Evolutionary conservation across 2,888 invertebrate species (phyloP).

Genomic region (Acholoe squamosa): DNA sequence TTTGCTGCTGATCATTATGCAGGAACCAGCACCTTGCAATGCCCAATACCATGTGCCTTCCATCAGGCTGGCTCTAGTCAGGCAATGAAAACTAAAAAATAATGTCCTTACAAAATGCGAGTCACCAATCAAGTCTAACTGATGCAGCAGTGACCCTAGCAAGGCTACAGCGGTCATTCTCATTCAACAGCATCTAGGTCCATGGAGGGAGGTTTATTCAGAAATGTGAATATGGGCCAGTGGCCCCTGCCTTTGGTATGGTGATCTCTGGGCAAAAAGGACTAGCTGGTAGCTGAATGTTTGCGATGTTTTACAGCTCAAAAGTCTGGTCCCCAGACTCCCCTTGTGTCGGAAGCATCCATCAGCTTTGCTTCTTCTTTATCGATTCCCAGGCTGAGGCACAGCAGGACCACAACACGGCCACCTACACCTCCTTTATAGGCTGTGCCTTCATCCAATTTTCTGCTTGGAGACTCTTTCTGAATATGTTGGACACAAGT

Average conservation of each 20-base stretch:
- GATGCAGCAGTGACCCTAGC: no score
- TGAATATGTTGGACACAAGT: background rate
- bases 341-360: no score
- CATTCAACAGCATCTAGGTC: no score
- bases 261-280: background rate
- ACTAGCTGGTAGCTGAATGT: background rate
- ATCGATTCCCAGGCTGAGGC: background rate
- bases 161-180: no score
- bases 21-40: no score
- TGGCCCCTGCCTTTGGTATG: background rate
- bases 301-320: background rate
- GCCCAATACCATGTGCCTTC: no score
- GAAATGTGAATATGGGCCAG: background rate
- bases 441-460: constrained; percentile 13
- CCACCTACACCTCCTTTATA: constrained; percentile 24
- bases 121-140: no score
- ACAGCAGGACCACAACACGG: background rate
- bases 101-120: no score
- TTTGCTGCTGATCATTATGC: no score
- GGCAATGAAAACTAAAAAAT: no score
- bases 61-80: no score
- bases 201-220: background rate
- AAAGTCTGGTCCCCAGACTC: background rate
- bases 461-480: background rate
- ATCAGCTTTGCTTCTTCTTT: no score